Conservation (phyloP, 2,888 invertebrate species). For the Microchrysa polita region DNA sequence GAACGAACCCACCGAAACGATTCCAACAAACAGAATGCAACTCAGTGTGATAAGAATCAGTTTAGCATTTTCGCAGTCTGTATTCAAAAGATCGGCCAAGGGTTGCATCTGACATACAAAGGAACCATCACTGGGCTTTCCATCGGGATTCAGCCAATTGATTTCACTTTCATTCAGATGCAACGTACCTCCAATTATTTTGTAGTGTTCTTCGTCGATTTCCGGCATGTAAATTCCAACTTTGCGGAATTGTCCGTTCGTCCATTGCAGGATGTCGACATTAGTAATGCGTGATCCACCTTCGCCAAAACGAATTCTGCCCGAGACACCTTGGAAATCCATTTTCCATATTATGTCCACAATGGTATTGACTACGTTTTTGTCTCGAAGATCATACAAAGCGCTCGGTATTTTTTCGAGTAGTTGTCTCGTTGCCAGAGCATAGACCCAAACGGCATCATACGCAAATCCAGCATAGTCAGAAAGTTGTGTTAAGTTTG, state of each 20-base stretch:
- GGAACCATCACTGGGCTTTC: constrained; percentile 76
- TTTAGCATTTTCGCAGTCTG: constrained; percentile 74
- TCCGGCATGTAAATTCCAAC: constrained; percentile 72
- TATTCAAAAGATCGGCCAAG: constrained; percentile 73
- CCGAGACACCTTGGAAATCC: constrained; percentile 79
- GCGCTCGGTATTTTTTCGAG: constrained; percentile 64
- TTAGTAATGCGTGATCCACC: constrained; percentile 74
- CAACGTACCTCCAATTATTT: constrained; percentile 67
- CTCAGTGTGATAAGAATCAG: constrained; percentile 72
- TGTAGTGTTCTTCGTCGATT: constrained; percentile 59
- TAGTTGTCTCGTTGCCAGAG: constrained; percentile 74
- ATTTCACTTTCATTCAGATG: constrained; percentile 68
- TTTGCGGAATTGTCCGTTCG: constrained; percentile 64
- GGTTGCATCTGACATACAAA: constrained; percentile 74
- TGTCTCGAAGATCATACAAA: constrained; percentile 54
- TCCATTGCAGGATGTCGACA: constrained; percentile 71
- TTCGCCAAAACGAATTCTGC: constrained; percentile 74
- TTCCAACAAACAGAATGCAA: constrained; percentile 68
- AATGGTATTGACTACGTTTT: constrained; percentile 61
- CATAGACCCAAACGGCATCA: constrained; percentile 85
- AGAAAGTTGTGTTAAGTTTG: constrained; percentile 59
- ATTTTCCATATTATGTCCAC: constrained; percentile 72
- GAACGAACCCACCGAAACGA: constrained; percentile 69
- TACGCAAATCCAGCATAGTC: constrained; percentile 81
- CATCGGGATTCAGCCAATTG: constrained; percentile 72